Conservation (phyloP, 2,888 invertebrate species). For the Lumbricus terrestris region DNA sequence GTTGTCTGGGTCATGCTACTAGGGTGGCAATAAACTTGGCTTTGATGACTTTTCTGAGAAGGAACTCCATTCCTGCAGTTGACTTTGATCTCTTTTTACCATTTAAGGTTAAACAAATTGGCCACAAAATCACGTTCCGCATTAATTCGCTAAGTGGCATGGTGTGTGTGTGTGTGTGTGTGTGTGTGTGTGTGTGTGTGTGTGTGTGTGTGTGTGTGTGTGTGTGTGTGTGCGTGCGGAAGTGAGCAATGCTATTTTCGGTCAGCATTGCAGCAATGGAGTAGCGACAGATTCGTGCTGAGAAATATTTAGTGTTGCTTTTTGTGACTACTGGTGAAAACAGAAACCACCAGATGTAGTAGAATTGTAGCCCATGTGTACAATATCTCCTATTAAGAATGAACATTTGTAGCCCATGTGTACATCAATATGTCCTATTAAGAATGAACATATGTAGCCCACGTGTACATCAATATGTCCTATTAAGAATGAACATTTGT, state of each 20-base stretch:
- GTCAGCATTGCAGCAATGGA: not conserved
- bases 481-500: not conserved
- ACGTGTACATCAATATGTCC: too few species aligned
- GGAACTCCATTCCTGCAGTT: too few species aligned
- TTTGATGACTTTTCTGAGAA: too few species aligned
- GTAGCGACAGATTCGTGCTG: too few species aligned
- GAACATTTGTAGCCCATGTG: not conserved
- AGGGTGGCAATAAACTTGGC: too few species aligned
- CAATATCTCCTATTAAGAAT: not conserved
- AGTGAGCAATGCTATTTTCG: not conserved
- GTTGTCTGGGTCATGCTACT: too few species aligned
- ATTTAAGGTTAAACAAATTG: not conserved
- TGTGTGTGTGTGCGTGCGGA: not conserved
- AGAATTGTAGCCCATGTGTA: not conserved
- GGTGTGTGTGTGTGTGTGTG: not conserved
- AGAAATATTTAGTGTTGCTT: too few species aligned
- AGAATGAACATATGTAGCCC: not conserved
- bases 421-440: not conserved
- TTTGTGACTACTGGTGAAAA: too few species aligned
- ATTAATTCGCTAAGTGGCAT: not conserved
- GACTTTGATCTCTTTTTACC: too few species aligned
- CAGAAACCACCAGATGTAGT: not conserved
- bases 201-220: not conserved
- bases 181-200: not conserved
- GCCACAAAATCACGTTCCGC: not conserved